Conservation (phyloP, 2,888 invertebrate species). For the Orchesellides sinensis region DNA sequence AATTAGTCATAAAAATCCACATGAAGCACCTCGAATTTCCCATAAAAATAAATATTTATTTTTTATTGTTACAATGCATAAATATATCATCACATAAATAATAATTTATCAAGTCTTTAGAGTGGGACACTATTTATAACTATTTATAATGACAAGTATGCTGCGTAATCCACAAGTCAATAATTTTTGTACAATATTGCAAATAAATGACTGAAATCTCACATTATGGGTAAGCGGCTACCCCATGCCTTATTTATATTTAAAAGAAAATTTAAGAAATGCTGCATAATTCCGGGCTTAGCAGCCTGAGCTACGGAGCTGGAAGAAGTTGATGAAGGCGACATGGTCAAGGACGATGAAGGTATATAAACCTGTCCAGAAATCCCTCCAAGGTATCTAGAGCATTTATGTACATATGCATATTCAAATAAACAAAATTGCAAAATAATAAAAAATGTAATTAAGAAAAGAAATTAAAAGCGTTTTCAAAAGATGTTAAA, state of each 20-base stretch:
- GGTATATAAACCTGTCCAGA: neutral
- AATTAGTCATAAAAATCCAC: no score
- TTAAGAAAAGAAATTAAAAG: neutral
- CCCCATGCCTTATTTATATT: neutral
- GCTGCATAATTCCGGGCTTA: slow-evolving; percentile 49
- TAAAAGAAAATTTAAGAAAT: slow-evolving; percentile 41
- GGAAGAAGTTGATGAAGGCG: neutral
- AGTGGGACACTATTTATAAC: neutral
- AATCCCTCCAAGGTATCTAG: slow-evolving; percentile 33
- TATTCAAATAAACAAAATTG: neutral
- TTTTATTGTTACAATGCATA: no score
- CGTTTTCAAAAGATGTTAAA: no score
- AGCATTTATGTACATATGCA: slow-evolving; percentile 4
- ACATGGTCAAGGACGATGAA: neutral
- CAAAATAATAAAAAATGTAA: neutral
- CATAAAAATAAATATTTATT: no score
- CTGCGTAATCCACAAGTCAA: neutral
- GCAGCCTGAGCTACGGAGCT: slow-evolving; percentile 12
- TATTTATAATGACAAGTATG: neutral
- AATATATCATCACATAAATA: no score
- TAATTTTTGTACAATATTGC: neutral
- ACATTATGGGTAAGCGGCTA: slow-evolving; percentile 45
- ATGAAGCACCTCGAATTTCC: no score
- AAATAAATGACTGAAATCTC: neutral
- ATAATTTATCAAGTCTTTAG: slow-evolving; percentile 2